Evolutionary conservation across 2,113 vertebrate genomes (phyloP), one percentile per base, ranked within the genome.

Genomic region (Ciconia boyciana): DNA sequence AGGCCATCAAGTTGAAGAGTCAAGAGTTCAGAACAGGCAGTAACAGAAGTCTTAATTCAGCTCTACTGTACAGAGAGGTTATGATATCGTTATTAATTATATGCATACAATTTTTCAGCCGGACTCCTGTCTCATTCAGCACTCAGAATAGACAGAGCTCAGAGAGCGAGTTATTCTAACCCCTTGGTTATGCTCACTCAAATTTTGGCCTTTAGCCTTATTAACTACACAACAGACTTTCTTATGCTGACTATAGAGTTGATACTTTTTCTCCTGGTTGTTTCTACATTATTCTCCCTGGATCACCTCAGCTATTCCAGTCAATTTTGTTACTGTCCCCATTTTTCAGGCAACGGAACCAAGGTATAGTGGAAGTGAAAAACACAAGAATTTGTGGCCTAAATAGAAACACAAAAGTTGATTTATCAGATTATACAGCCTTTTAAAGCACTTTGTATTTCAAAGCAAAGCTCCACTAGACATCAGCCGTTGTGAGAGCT

Each of bases 351-450:
- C 16, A 78, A n/a, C 15, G 22, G 28, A 95, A 89, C 10, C 16
- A 61, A 83, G 24, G 34, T 39, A 86, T 3, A 91, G 32, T 11
- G 34, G 34, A 96, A 95, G 54, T 16, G 10, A 71, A 96, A 78
- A 55, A 2, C 3, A 22, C 13, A 70, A 60, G 57, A 94, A 93
- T 79, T 75, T 34, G 32, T 24, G 44, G 51, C 34, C 57, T 89
- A 89, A 92, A 89, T 1, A 62, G 64, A 82, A 89, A 81, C 20
- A 82, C 13, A 74, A 81, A 57, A 22, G 49, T 83, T 78, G 25
- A 66, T 95, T 94, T 94, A 84, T 82, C 65, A 82, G 69, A 65
- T 89, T 82, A 78, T 36, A 75, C 31, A 95, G 84, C n/a, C 36
- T 82, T 85, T 79, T 83, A 69, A 90, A 92, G 49, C n/a, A 51